A percentile compares a stretch with the other conserved stretches of the same genome.
Conservation (phyloP, 2,113 vertebrate genomes). For the Embiotoca jacksoni region DNA sequence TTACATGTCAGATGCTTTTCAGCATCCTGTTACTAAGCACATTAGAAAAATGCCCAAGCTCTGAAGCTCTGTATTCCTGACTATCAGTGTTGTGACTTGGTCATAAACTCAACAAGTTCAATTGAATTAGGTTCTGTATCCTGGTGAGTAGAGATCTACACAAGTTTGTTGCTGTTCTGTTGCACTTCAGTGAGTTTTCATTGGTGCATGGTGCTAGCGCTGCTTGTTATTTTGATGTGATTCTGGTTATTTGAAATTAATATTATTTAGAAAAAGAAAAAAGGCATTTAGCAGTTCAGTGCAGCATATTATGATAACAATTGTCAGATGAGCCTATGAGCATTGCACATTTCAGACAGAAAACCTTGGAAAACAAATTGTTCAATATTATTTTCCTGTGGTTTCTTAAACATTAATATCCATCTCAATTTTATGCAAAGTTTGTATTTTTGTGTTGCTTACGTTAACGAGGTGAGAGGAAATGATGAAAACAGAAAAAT, state of each 20-base stretch:
- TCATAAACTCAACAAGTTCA: slow-evolving; percentile 23
- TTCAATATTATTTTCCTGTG: too few species aligned
- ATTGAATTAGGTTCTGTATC: slow-evolving; percentile 9
- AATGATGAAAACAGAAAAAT: too few species aligned
- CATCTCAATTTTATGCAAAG: not conserved
- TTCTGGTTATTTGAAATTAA: too few species aligned
- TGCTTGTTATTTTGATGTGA: not conserved
- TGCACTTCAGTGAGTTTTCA: not conserved
- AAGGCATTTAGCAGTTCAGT: too few species aligned
- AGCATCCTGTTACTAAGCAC: slow-evolving; percentile 52
- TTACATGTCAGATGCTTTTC: slow-evolving; percentile 54
- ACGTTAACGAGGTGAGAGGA: not conserved
- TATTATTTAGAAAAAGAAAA: too few species aligned
- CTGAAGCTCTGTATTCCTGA: slow-evolving; percentile 36
- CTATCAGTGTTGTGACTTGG: slow-evolving; percentile 22
- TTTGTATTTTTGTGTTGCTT: not conserved
- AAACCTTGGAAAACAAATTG: too few species aligned
- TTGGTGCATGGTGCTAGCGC: slow-evolving; percentile 7
- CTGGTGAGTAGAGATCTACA: slow-evolving; percentile 33
- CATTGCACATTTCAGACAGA: too few species aligned
- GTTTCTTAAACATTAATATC: too few species aligned
- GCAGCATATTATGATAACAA: too few species aligned
- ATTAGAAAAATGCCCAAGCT: slow-evolving; percentile 24
- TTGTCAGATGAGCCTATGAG: too few species aligned
- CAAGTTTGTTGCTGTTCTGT: not conserved